phyloP scores from a whole-genome alignment of 1,140 invertebrate genomes.

The Eufriesea mexicana region DNA sequence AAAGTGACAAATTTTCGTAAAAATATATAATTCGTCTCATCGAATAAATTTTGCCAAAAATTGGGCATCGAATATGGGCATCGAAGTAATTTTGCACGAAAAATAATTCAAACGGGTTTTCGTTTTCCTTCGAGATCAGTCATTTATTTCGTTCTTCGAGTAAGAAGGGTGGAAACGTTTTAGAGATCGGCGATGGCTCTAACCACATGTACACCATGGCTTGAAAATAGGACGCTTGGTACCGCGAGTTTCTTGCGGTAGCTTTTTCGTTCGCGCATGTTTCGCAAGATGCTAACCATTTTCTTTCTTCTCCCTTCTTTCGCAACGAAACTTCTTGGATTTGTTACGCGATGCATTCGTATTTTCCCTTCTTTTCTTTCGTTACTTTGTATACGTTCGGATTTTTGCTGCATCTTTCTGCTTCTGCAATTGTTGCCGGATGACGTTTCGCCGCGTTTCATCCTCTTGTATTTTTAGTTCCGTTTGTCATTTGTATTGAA shows the following conservation, averaged over 20 bases:
- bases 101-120: too few relatives aligned
- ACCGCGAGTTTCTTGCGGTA: background rate
- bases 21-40: too few relatives aligned
- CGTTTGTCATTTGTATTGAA: background rate
- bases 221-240: background rate
- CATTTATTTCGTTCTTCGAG: background rate
- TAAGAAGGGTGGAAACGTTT: background rate
- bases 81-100: too few relatives aligned
- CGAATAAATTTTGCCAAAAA: too few relatives aligned
- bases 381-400: background rate
- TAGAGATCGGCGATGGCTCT: background rate
- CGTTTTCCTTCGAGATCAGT: background rate
- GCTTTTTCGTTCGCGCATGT: background rate
- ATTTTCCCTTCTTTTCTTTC: background rate
- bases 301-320: background rate
- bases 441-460: background rate
- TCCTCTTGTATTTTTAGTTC: background rate
- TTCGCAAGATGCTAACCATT: conserved; percentile 4
- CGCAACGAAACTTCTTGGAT: background rate
- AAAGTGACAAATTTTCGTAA: too few relatives aligned
- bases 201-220: background rate
- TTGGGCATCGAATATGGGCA: too few relatives aligned
- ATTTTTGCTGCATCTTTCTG: background rate
- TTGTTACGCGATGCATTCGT: too few relatives aligned
- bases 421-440: background rate